These are phyloP conservation scores for Lucinisca nassula DNA, from an alignment of 2,888 invertebrate genomes.

Conservation along the genomic window DNA sequence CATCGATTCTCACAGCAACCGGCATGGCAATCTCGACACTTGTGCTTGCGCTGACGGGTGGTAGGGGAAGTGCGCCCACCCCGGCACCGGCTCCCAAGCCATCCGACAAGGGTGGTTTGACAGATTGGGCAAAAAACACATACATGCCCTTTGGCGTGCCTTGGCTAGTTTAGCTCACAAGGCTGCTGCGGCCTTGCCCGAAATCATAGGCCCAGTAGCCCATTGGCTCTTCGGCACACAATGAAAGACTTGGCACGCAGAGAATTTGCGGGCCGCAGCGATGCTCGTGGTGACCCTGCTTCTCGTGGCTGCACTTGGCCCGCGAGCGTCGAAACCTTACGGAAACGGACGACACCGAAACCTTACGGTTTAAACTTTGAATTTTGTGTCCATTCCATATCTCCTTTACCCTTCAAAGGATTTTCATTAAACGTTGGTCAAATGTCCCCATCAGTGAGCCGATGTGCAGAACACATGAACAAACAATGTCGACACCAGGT, in stretches of 20 bases:
- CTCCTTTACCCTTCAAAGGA: too few species aligned
- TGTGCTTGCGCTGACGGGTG: not conserved
- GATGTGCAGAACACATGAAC: too few species aligned
- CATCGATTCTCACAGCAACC: not conserved
- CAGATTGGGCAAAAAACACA: conserved; percentile 2
- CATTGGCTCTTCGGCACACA: not conserved
- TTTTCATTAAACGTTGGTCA: too few species aligned
- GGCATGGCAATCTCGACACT: not conserved
- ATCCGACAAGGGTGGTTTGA: not conserved
- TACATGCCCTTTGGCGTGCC: not conserved
- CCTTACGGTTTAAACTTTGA: too few species aligned
- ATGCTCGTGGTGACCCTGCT: not conserved
- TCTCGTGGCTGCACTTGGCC: too few species aligned
- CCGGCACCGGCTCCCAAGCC: not conserved
- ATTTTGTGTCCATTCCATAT: too few species aligned
- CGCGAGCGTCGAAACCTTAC: too few species aligned
- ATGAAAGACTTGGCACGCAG: not conserved
- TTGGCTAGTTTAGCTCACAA: not conserved
- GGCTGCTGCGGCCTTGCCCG: conserved; percentile 4
- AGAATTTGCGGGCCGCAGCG: not conserved
- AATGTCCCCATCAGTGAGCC: too few species aligned
- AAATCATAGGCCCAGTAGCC: not conserved
- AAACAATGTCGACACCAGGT: too few species aligned
- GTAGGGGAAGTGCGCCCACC: not conserved
- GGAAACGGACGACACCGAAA: too few species aligned